phyloP scores from a whole-genome alignment of 2,113 vertebrate genomes.

The Orthonyx spaldingii region DNA sequence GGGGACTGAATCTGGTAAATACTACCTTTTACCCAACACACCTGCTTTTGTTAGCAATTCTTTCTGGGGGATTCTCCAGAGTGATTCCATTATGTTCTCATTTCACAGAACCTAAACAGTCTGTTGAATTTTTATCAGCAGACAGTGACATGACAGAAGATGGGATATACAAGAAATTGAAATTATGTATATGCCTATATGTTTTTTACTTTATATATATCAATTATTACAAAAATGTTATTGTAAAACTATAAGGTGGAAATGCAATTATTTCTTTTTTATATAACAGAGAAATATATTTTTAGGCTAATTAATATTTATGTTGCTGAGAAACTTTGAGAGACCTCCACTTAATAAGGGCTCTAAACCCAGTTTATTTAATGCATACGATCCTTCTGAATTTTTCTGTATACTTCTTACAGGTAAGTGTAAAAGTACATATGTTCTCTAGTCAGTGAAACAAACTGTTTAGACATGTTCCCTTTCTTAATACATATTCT shows the following conservation, averaged over 20 bases:
- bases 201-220: neutral
- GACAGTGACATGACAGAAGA: neutral
- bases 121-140: neutral
- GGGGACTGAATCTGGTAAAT: neutral
- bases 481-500: neutral
- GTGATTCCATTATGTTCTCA: neutral
- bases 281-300: neutral
- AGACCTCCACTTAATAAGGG: neutral
- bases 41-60: neutral
- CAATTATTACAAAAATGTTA: neutral
- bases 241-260: neutral
- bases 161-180: neutral
- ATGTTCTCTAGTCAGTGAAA: neutral
- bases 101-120: neutral
- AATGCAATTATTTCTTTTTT: neutral
- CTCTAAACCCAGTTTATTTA: neutral
- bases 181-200: neutral
- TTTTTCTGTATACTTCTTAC: neutral
- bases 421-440: neutral
- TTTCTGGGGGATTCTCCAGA: neutral
- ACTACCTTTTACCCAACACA: neutral
- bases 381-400: neutral
- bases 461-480: neutral
- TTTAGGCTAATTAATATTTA: neutral
- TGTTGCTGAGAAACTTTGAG: neutral